phyloP scores from a whole-genome alignment of 2,797 vertebrate genomes.

The Sarcoramphus papa region DNA sequence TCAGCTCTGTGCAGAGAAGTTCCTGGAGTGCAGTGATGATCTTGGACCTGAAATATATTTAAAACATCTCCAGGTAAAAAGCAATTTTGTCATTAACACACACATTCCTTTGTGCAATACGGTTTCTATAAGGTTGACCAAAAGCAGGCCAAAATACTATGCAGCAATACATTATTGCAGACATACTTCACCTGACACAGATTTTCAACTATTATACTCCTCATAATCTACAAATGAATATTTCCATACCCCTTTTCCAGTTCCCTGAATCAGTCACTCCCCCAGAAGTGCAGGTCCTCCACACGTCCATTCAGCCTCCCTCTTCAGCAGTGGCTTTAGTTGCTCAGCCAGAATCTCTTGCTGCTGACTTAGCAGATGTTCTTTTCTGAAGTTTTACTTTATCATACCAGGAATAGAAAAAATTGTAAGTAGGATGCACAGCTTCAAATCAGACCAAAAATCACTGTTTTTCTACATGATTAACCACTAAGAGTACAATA shows the following conservation, averaged over 20 bases:
- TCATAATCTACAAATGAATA: not conserved
- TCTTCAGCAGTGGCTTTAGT: not conserved
- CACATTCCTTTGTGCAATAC: fast-evolving
- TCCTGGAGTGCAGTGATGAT: not conserved
- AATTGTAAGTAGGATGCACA: not conserved
- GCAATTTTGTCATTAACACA: not conserved
- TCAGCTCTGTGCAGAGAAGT: not conserved
- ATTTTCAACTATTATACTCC: not conserved
- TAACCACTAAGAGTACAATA: not conserved
- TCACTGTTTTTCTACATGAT: fast-evolving
- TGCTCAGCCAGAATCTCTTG: not conserved
- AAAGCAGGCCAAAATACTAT: not conserved
- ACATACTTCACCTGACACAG: not conserved
- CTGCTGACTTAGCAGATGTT: not conserved
- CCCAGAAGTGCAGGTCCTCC: not conserved
- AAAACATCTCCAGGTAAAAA: not conserved
- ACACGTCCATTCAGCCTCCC: not conserved
- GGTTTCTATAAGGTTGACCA: not conserved
- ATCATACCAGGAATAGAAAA: not conserved
- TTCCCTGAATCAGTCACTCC: not conserved
- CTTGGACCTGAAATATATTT: not conserved
- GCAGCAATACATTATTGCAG: not conserved
- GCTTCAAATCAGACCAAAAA: not conserved
- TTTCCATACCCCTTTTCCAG: not conserved
- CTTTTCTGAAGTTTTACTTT: not conserved